phyloP scores from a whole-genome alignment of 2,888 invertebrate species.

The Myopa tessellatipennis region DNA sequence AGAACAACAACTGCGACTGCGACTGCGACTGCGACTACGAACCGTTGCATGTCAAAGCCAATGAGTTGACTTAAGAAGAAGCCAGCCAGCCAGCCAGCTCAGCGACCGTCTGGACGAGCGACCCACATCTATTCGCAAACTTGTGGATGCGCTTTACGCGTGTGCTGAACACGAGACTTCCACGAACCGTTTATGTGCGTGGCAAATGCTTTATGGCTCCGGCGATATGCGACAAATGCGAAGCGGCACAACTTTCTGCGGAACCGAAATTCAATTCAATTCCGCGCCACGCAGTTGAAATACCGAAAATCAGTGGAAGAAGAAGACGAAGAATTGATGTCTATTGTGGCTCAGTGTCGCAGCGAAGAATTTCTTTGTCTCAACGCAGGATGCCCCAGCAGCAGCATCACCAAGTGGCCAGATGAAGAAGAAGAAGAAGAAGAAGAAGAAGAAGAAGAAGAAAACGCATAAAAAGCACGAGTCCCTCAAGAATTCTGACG shows the following conservation, averaged over 20 bases:
- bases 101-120: conserved; percentile 20
- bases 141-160: conserved; percentile 63
- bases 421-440: not conserved
- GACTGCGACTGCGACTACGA: conserved; percentile 15
- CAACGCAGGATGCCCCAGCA: not conserved
- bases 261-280: conserved; percentile 43
- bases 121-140: conserved; percentile 33
- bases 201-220: conserved; percentile 48
- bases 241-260: conserved; percentile 44
- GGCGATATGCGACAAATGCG: conserved; percentile 47
- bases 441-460: not conserved
- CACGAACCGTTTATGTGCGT: conserved; percentile 63
- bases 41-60: conserved; percentile 22
- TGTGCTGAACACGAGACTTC: conserved; percentile 69
- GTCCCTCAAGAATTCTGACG: conserved; percentile 40
- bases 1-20: conserved; percentile 25
- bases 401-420: not conserved
- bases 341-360: conserved; percentile 57
- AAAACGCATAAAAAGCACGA: conserved; percentile 4
- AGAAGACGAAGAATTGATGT: conserved; percentile 49
- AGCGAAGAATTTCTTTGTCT: conserved; percentile 36
- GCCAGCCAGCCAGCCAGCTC: conserved; percentile 1
- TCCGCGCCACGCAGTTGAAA: conserved; percentile 26
- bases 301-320: conserved; percentile 26
- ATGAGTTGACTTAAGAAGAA: conserved; percentile 1